Percentiles rank a stretch among this genome's conserved stretches.
Evolutionary conservation across 2,888 invertebrate genomes (phyloP).

Genomic region (Anticlea derivata): DNA sequence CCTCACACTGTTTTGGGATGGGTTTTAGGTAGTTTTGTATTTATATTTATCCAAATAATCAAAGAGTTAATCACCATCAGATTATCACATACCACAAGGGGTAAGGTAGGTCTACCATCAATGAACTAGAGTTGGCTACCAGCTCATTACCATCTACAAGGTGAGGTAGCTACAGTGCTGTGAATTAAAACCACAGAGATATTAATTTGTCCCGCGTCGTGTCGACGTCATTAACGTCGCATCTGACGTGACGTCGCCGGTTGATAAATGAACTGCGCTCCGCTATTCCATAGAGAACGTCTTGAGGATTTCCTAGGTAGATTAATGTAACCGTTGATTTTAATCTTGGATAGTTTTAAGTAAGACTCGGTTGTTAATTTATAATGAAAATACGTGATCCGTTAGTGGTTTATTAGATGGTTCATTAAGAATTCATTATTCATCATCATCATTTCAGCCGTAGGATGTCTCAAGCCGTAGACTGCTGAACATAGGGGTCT

Average conservation of each 20-base stretch:
- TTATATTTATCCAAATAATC: too few relatives aligned
- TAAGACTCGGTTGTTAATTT: not conserved
- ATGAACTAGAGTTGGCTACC: too few relatives aligned
- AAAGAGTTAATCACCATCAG: too few relatives aligned
- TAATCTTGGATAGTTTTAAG: slow-evolving; percentile 7
- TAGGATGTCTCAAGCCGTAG: too few relatives aligned
- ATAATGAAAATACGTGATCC: not conserved
- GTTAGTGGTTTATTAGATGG: not conserved
- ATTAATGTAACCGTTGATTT: slow-evolving; percentile 19
- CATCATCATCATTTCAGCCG: too few relatives aligned
- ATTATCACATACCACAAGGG: too few relatives aligned
- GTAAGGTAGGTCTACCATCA: too few relatives aligned
- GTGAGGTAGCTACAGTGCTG: not conserved
- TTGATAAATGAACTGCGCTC: slow-evolving; percentile 25
- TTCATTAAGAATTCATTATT: not conserved
- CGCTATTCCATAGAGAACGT: slow-evolving; percentile 6
- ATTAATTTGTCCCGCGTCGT: slow-evolving; percentile 40
- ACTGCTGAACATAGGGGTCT: too few relatives aligned
- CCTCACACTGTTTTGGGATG: too few relatives aligned
- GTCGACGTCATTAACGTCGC: slow-evolving; percentile 39
- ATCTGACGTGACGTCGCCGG: slow-evolving; percentile 29
- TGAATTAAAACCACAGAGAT: slow-evolving; percentile 27
- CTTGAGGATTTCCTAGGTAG: slow-evolving; percentile 16
- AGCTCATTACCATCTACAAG: too few relatives aligned
- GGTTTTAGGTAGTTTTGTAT: too few relatives aligned